Conservation (phyloP, 1,140 invertebrate genomes). For the Ooceraea biroi region DNA sequence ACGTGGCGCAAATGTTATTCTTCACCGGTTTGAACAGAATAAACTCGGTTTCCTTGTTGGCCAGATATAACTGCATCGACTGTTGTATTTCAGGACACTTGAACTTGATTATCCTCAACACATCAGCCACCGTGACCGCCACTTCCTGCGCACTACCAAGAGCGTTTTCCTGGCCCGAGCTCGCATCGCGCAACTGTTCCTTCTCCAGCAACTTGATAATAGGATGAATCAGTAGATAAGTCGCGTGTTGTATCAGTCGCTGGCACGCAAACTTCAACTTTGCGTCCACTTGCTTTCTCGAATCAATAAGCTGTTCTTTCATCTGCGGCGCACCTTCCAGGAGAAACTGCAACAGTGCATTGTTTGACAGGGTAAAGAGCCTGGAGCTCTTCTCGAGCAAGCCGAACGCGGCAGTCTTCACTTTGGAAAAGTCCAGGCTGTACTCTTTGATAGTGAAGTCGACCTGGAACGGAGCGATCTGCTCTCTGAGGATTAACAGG, state of each 20-base stretch:
- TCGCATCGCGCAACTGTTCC: conserved; percentile 86
- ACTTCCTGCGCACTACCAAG: conserved; percentile 85
- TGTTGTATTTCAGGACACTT: conserved; percentile 93
- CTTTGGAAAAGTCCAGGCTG: conserved; percentile 95
- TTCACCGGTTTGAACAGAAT: conserved; percentile 97
- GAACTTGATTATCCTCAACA: conserved; percentile 91
- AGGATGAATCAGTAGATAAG: conserved; percentile 91
- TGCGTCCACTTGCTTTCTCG: conserved; percentile 97
- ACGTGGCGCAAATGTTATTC: conserved; percentile 95
- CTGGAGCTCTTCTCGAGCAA: conserved; percentile 94
- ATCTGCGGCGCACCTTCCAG: conserved; percentile 96
- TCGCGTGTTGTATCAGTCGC: conserved; percentile 93
- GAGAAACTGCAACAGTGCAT: conserved; percentile 96
- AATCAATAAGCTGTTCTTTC: conserved; percentile 96
- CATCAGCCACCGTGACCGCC: conserved; percentile 86
- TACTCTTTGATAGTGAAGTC: conserved; percentile 98
- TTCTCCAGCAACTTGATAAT: conserved; percentile 91
- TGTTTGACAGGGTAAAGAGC: conserved; percentile 95
- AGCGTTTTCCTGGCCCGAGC: conserved; percentile 86
- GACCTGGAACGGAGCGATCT: conserved; percentile 99
- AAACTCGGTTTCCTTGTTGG: conserved; percentile 98
- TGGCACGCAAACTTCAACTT: conserved; percentile 97
- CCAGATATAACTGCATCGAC: conserved; percentile 97
- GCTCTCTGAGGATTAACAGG: conserved; percentile 97
- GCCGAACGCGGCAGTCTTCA: conserved; percentile 94